Conservation (phyloP, 2,888 invertebrate species). For the Norana najaformis region DNA sequence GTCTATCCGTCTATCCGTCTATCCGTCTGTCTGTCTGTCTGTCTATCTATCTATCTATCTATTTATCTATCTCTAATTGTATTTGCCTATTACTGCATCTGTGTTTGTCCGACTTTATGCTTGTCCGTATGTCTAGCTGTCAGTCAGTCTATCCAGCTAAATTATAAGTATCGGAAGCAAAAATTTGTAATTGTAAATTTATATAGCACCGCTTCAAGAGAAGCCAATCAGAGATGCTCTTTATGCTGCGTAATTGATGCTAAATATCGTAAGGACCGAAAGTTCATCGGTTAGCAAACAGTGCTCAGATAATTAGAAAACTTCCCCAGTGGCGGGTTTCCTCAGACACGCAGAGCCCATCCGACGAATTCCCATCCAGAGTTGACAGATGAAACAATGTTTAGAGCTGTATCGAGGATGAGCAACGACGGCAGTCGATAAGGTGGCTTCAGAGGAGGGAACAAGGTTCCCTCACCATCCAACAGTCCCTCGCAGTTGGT, state of each 20-base stretch:
- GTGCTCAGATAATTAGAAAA: neutral
- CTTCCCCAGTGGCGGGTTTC: neutral
- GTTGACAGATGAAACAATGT: neutral
- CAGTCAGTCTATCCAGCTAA: neutral
- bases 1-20: neutral
- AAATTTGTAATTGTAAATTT: neutral
- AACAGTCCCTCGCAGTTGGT: neutral
- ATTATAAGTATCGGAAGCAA: too few species aligned
- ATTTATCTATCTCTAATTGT: neutral
- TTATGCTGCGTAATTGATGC: neutral
- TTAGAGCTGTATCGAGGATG: neutral
- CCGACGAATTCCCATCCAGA: neutral
- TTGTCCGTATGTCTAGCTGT: neutral
- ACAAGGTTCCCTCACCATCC: neutral
- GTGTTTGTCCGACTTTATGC: too few species aligned
- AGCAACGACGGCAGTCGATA: neutral
- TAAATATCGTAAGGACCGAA: neutral
- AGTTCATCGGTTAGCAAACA: neutral
- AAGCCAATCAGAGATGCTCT: neutral
- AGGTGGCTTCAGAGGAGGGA: neutral
- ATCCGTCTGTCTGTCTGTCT: neutral
- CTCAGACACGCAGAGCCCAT: neutral
- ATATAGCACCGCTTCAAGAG: neutral
- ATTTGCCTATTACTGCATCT: neutral
- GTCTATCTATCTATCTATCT: neutral